Percentiles rank a stretch among this genome's conserved stretches.
phyloP scores from a whole-genome alignment of 2,797 vertebrate genomes.

The Peromyscus melanophrys region DNA sequence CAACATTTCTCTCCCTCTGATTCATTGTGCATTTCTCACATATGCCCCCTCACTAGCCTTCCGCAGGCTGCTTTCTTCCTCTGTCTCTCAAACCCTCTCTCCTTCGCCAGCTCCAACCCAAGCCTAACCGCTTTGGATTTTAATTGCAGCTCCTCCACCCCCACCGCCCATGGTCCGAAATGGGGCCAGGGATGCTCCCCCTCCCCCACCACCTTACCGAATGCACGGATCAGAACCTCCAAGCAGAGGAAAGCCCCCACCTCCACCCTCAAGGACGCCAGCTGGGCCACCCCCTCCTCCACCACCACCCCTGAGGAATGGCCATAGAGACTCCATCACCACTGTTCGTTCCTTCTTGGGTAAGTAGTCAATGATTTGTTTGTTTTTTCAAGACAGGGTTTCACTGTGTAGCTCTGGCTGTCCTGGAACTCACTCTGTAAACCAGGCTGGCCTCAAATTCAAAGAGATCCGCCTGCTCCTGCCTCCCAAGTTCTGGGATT shows the following conservation, averaged over 20 bases:
- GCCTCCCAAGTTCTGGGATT: not conserved
- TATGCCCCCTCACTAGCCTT: not conserved
- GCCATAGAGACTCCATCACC: slow-evolving; percentile 93
- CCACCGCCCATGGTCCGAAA: slow-evolving; percentile 92
- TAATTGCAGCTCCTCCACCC: slow-evolving; percentile 92
- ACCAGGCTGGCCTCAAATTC: not conserved
- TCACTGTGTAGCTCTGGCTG: not conserved
- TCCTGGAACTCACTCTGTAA: not conserved
- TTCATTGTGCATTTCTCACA: not conserved
- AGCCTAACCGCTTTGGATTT: slow-evolving; percentile 67
- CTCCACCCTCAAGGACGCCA: slow-evolving; percentile 92
- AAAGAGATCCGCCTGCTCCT: not conserved
- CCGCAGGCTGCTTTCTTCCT: not conserved
- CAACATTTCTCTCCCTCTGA: no score
- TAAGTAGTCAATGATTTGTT: slow-evolving; percentile 87
- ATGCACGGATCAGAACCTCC: slow-evolving; percentile 91
- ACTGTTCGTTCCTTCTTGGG: slow-evolving; percentile 93
- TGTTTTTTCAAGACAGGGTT: not conserved
- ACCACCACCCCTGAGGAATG: slow-evolving; percentile 95
- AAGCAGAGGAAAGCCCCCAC: slow-evolving; percentile 90
- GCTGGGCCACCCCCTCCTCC: slow-evolving; percentile 94
- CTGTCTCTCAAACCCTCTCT: not conserved
- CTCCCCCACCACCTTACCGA: slow-evolving; percentile 94
- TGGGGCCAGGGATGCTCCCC: slow-evolving; percentile 93
- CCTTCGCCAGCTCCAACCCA: not conserved